Conservation (phyloP, 2,113 vertebrate genomes). For the Cochlearius cochlearius region DNA sequence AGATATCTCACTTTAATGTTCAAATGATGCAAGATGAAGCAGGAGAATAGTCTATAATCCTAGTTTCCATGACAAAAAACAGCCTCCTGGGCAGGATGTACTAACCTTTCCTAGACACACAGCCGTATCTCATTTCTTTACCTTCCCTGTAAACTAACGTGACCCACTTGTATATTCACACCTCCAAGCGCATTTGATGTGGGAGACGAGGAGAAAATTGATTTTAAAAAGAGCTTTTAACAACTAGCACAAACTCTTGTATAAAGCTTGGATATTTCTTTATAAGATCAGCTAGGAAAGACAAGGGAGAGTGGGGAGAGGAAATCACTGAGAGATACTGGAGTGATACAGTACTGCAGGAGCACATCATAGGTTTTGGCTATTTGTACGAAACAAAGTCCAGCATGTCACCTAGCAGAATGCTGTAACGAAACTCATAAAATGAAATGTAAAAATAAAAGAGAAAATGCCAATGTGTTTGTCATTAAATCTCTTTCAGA, state of each 20-base stretch:
- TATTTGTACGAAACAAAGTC: slow-evolving; percentile 3
- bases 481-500: slow-evolving; percentile 67
- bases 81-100: neutral
- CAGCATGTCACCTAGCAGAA: neutral
- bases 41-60: neutral
- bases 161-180: neutral
- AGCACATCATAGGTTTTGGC: neutral
- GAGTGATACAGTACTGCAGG: neutral
- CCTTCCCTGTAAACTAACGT: neutral
- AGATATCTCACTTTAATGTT: slow-evolving; percentile 35
- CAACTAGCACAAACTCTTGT: neutral
- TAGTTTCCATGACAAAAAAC: neutral
- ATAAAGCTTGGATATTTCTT: neutral
- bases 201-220: neutral
- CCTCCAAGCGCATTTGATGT: neutral
- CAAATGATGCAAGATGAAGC: slow-evolving; percentile 3
- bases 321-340: neutral
- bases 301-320: neutral
- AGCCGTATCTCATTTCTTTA: neutral
- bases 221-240: neutral
- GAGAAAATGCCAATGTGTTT: slow-evolving; percentile 70
- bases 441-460: slow-evolving; percentile 44
- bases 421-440: slow-evolving; percentile 13
- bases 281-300: neutral
- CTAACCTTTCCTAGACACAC: neutral